A percentile compares a stretch with the other conserved stretches of the same genome.
Evolutionary conservation across 2,113 vertebrate species (phyloP).

Genomic region (Oreochromis niloticus): DNA sequence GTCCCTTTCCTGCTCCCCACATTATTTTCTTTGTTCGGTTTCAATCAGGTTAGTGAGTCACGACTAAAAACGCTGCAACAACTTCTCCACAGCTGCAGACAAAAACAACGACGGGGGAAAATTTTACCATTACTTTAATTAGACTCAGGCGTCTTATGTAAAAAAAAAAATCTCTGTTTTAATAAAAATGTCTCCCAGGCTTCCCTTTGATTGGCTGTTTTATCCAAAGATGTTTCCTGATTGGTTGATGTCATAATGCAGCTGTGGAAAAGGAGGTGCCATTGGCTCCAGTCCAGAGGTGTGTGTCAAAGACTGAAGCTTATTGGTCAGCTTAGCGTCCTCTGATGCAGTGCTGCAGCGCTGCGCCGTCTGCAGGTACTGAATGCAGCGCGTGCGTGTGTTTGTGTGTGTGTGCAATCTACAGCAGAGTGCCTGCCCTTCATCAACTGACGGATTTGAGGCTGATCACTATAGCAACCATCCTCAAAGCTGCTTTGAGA

Average conservation of each 20-base stretch:
- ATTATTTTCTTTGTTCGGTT: neutral
- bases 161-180: neutral
- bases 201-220: slow-evolving; percentile 7
- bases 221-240: slow-evolving; percentile 10
- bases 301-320: slow-evolving; percentile 3
- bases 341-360: slow-evolving; percentile 59
- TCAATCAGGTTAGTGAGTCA: neutral
- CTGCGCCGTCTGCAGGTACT: slow-evolving; percentile 29
- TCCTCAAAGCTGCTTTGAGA: slow-evolving; percentile 45
- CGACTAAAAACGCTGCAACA: neutral
- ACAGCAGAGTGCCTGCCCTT: slow-evolving; percentile 35
- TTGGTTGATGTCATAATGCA: slow-evolving; percentile 15
- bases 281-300: slow-evolving; percentile 41
- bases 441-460: slow-evolving; percentile 45
- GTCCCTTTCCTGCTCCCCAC: neutral
- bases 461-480: slow-evolving; percentile 65
- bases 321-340: slow-evolving; percentile 27
- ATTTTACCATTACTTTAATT: neutral
- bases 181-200: neutral
- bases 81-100: neutral
- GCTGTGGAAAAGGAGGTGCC: neutral
- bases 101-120: neutral
- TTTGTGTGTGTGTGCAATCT: neutral
- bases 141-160: neutral
- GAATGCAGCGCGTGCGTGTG: neutral